Percentiles rank a stretch among this genome's conserved stretches.
phyloP scores from a whole-genome alignment of 2,888 invertebrate species.

The Ommatoiulus sabulosus region DNA sequence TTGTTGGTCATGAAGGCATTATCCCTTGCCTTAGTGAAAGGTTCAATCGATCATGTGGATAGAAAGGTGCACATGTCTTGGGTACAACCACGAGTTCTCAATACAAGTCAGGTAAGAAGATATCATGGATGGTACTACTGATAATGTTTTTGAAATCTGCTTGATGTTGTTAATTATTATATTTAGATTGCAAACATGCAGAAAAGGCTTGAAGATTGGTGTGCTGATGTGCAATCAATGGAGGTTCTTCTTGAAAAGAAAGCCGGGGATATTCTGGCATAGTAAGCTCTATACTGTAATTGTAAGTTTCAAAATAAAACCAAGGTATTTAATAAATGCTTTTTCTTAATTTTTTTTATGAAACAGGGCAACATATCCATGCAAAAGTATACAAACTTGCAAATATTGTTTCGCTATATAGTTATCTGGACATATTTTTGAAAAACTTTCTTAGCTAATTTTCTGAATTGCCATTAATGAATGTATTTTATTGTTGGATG shows the following conservation, averaged over 20 bases:
- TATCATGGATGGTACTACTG: too few species aligned
- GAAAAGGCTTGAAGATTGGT: constrained; percentile 78
- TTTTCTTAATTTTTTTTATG: neutral
- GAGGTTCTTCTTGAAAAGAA: constrained; percentile 79
- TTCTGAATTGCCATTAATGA: too few species aligned
- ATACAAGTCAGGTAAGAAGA: constrained; percentile 73
- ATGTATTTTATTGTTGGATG: too few species aligned
- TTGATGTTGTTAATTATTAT: constrained; percentile 63
- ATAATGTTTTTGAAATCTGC: too few species aligned
- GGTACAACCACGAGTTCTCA: constrained; percentile 86
- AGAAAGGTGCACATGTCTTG: constrained; percentile 82
- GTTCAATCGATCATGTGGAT: constrained; percentile 92
- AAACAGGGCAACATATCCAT: too few species aligned
- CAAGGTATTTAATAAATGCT: constrained; percentile 13
- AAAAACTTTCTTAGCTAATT: too few species aligned
- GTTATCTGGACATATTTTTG: too few species aligned
- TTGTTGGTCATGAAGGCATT: constrained; percentile 97
- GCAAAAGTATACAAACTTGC: too few species aligned
- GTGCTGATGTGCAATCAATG: constrained; percentile 80
- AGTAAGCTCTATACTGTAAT: neutral
- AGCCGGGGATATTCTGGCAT: constrained; percentile 77
- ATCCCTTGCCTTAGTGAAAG: constrained; percentile 91
- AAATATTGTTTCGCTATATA: too few species aligned
- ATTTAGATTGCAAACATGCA: constrained; percentile 78
- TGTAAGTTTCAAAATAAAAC: constrained; percentile 32